phyloP scores from a whole-genome alignment of 2,888 invertebrate species.

The Chrysolina americana region DNA sequence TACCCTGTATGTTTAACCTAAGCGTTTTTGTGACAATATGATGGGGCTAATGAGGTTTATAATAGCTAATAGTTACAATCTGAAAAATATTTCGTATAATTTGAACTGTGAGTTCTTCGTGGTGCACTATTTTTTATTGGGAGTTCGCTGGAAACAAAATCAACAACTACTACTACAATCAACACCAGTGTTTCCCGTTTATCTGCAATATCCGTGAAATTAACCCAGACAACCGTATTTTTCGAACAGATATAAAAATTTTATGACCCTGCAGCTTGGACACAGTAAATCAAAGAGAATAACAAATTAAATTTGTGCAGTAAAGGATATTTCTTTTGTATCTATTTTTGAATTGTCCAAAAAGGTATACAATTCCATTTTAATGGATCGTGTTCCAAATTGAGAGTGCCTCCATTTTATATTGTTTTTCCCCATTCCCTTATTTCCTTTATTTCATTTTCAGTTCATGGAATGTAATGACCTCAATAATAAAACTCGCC shows the following conservation, averaged over 20 bases:
- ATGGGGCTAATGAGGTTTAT: no score
- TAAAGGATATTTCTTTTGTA: slow-evolving; percentile 32
- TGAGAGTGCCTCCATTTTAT: slow-evolving; percentile 32
- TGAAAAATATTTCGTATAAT: no score
- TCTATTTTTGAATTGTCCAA: slow-evolving; percentile 38
- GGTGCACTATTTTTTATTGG: no score
- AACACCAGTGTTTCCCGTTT: slow-evolving; percentile 24
- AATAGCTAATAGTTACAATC: no score
- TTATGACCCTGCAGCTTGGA: slow-evolving; percentile 38
- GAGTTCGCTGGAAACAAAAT: neutral
- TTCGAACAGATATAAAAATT: slow-evolving; percentile 44
- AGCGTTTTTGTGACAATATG: no score
- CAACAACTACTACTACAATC: neutral
- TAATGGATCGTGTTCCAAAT: slow-evolving; percentile 37
- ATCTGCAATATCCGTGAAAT: slow-evolving; percentile 23
- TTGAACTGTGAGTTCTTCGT: no score
- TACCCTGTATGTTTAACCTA: no score
- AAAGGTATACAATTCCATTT: slow-evolving; percentile 32
- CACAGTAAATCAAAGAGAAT: slow-evolving; percentile 42
- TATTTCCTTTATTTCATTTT: slow-evolving; percentile 30
- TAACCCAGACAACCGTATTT: slow-evolving; percentile 35
- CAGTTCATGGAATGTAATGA: slow-evolving; percentile 35
- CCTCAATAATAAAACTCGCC: slow-evolving; percentile 38
- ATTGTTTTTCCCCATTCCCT: slow-evolving; percentile 28
- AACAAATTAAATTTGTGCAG: slow-evolving; percentile 45